These are phyloP conservation scores for Drosophila baimaii DNA, from an alignment of 1,140 invertebrate genomes.

Conservation along the genomic window DNA sequence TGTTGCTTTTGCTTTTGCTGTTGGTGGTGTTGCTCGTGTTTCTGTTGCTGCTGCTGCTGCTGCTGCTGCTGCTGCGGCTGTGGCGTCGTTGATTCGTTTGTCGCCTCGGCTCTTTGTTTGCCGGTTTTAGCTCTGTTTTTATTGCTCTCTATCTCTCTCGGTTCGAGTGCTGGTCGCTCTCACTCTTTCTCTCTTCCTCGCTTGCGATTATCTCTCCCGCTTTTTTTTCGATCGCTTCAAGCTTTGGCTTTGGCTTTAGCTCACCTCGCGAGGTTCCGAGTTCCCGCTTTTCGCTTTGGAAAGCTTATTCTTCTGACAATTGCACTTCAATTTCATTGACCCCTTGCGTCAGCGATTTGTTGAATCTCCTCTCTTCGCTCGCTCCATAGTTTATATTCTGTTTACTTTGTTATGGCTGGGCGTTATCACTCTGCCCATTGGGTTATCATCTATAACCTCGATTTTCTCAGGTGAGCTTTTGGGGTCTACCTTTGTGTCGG, in stretches of 20 bases:
- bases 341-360: conserved; percentile 10
- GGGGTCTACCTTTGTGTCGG: not conserved
- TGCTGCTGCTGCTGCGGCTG: conserved; percentile 13
- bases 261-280: conserved; percentile 5
- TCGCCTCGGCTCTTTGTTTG: conserved; percentile 54
- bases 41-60: conserved; percentile 13
- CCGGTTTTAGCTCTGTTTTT: conserved; percentile 37
- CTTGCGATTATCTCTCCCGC: conserved; percentile 33
- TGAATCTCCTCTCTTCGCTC: not conserved
- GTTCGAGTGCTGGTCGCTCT: not conserved
- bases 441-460: conserved; percentile 36
- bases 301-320: conserved; percentile 41
- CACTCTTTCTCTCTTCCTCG: not conserved
- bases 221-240: conserved; percentile 47
- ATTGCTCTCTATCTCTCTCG: conserved; percentile 10
- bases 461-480: conserved; percentile 38
- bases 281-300: conserved; percentile 3
- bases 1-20: no score
- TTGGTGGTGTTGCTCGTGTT: conserved; percentile 32
- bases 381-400: not conserved
- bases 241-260: conserved; percentile 22
- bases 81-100: conserved; percentile 37
- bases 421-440: conserved; percentile 9
- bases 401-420: conserved; percentile 9
- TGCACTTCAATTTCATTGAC: conserved; percentile 52